These are phyloP conservation scores for Tiphia femorata DNA, from an alignment of 2,888 invertebrate genomes.

Conservation along the genomic window DNA sequence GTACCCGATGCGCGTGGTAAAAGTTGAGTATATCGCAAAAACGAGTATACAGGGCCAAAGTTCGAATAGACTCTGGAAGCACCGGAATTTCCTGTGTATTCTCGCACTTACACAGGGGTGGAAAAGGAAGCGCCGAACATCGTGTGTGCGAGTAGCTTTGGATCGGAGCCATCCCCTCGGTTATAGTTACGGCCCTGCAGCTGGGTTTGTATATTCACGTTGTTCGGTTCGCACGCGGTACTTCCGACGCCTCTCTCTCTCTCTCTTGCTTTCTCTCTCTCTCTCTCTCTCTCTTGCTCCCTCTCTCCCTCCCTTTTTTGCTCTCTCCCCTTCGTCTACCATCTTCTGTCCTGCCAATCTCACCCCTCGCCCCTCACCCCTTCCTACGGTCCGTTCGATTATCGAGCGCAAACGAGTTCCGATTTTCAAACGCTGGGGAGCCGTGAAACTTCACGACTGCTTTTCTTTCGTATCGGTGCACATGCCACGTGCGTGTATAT, in stretches of 20 bases:
- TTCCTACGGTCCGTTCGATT: constrained; percentile 28
- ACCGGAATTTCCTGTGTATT: too few relatives aligned
- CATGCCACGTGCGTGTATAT: background rate
- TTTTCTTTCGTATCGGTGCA: constrained; percentile 25
- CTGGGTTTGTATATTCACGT: too few relatives aligned
- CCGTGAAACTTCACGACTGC: constrained; percentile 47
- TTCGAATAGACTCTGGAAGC: too few relatives aligned
- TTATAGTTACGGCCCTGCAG: too few relatives aligned
- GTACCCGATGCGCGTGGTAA: too few relatives aligned
- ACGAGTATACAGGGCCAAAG: too few relatives aligned
- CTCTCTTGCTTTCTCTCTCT: background rate
- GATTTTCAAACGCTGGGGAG: constrained; percentile 37
- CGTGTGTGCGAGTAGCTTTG: too few relatives aligned
- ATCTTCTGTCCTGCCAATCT: background rate
- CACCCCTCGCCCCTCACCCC: background rate
- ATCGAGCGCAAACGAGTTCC: constrained; percentile 47
- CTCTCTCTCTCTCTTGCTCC: background rate
- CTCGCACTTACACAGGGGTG: too few relatives aligned
- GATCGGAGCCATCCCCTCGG: too few relatives aligned
- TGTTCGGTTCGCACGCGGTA: too few relatives aligned
- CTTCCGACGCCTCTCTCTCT: background rate
- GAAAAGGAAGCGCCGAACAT: too few relatives aligned
- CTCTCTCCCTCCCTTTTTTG: background rate
- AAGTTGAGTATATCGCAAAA: too few relatives aligned
- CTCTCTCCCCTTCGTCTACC: background rate